Evolutionary conservation across 2,797 vertebrate genomes (phyloP), one percentile per base, ranked within the genome.

Genomic region (Neosilurus hyrtlii): DNA sequence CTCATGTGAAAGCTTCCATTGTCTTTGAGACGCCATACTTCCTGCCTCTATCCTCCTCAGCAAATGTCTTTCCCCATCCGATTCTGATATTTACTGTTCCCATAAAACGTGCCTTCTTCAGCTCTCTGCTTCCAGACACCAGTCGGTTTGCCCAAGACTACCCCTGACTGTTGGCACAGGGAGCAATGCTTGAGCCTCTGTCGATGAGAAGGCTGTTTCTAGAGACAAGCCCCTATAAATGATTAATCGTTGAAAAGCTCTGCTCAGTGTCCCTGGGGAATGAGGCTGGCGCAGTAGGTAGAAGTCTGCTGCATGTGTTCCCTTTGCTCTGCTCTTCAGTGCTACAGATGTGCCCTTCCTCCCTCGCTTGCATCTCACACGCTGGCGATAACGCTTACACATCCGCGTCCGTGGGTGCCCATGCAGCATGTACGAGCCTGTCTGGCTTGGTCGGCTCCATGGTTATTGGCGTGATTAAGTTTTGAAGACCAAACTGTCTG

Each of bases 41-140:
- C 83, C 87, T 88, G 84, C 76, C 57, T 72, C 49, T 62, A 84
- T 79, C 61, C 77, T 56, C 30, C 80, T 79, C 52, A 20, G 83
- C 70, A 88, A 90, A 90, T 86, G 88, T 85, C 86, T 82, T 80
- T 79, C 66, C 65, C 54, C 9, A 61, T 68, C 72, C 52, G 30
- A 51, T 65, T 57, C 71, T 59, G 52, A 88, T 90, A 87, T 92
- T 90, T 89, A 88, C 88, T 61, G 68, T 87, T 71, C 79, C 86
- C 81, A 84, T 92, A 91, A 93, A 90, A 90, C 15, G 4, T 68
- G 77, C 88, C 84, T 87, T 83, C 51, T 67, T 68, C 87, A 83
- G 87, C 80, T 61, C 70, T 88, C 73, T 66, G 54, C 52, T 52
- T 56, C 49, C 66, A 37, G 71, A 81, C 37, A 84, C 16, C 73